Percentiles rank a stretch among this genome's conserved stretches.
Evolutionary conservation across 2,113 vertebrate genomes (phyloP).

Genomic region (Tachuris rubrigastra): DNA sequence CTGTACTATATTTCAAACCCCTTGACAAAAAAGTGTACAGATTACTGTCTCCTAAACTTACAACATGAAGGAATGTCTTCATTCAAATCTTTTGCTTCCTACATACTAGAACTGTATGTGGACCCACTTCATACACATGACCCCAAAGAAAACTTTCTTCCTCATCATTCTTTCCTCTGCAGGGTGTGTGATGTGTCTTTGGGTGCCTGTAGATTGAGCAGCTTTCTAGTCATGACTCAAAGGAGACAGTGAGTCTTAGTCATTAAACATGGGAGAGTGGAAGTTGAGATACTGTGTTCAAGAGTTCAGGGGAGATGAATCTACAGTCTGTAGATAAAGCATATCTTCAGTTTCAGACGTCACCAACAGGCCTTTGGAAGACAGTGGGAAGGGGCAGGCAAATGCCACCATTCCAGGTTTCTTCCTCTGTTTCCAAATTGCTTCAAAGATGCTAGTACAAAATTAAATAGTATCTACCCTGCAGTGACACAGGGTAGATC

Average conservation of each 20-base stretch:
- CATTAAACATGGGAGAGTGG: not conserved
- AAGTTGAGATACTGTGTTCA: not conserved
- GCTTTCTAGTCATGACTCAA: not conserved
- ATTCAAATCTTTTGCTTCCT: not conserved
- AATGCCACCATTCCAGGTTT: not conserved
- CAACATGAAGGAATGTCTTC: not conserved
- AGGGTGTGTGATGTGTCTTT: not conserved
- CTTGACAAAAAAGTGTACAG: not conserved
- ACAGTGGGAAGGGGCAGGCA: not conserved
- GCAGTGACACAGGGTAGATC: too few species aligned
- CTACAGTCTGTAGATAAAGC: not conserved
- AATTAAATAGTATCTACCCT: not conserved
- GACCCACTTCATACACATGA: not conserved
- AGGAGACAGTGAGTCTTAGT: not conserved
- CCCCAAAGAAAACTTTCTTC: not conserved
- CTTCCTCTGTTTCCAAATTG: not conserved
- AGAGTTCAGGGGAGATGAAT: not conserved
- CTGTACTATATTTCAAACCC: not conserved
- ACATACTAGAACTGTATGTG: not conserved
- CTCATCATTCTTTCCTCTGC: not conserved
- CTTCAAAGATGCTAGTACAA: not conserved
- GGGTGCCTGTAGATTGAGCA: not conserved
- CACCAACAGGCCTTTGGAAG: not conserved
- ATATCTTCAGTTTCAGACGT: not conserved
- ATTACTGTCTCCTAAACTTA: not conserved